Percentiles rank a stretch among this genome's conserved stretches.
Conservation (phyloP, 1,140 invertebrate species). For the Drosophila lacertosa region DNA sequence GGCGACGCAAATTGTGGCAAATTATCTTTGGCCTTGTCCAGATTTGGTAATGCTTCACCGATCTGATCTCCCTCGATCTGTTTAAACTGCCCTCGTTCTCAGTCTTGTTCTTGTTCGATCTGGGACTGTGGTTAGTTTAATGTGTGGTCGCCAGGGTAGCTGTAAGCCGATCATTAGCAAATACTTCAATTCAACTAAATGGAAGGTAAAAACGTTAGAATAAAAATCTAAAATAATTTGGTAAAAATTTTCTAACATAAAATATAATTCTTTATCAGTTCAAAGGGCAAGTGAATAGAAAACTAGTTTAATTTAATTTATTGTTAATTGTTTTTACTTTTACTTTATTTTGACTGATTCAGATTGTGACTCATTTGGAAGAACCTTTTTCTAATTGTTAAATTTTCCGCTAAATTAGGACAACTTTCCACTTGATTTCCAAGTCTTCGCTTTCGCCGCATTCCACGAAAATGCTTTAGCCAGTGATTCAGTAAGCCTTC, state of each 20-base stretch:
- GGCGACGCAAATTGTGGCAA: constrained; percentile 72
- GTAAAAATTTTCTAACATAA: too few species aligned
- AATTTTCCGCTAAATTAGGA: constrained; percentile 25
- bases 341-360: too few species aligned
- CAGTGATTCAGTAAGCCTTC: constrained; percentile 74
- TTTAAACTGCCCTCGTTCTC: too few species aligned
- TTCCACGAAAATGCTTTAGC: constrained; percentile 60
- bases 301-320: too few species aligned
- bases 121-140: constrained; percentile 55
- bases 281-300: too few species aligned
- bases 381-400: not conserved
- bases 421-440: constrained; percentile 45
- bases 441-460: constrained; percentile 60
- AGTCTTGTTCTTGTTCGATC: constrained; percentile 46
- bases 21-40: constrained; percentile 82
- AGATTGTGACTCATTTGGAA: too few species aligned
- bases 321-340: not conserved
- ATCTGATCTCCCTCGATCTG: constrained; percentile 5
- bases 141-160: constrained; percentile 58
- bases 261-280: too few species aligned
- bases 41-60: constrained; percentile 52
- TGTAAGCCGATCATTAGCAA: constrained; percentile 51
- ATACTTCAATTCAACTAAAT: constrained; percentile 19
- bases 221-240: not conserved
- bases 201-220: not conserved